These are phyloP conservation scores for Pipistrellus pipistrellus DNA, from an alignment of 2,797 vertebrate species.

Conservation along the genomic window DNA sequence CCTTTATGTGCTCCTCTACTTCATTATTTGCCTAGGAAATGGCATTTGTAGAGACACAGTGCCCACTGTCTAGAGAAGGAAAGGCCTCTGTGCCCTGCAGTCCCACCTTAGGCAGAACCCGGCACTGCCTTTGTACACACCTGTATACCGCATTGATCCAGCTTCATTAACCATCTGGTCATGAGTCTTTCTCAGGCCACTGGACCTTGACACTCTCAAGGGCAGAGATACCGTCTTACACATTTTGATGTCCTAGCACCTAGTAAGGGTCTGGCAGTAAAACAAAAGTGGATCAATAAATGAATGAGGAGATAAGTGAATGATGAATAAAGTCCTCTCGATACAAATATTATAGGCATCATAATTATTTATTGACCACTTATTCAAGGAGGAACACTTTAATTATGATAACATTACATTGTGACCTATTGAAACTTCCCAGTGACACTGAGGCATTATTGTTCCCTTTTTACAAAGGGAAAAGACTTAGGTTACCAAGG, in stretches of 20 bases:
- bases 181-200: neutral
- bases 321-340: neutral
- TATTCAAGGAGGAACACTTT: neutral
- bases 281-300: conserved; percentile 34
- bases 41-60: neutral
- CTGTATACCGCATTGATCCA: accelerated
- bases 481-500: neutral
- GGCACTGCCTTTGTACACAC: neutral
- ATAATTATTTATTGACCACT: neutral
- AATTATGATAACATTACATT: neutral
- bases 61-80: neutral
- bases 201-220: neutral
- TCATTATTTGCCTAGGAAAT: neutral
- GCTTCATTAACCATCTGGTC: neutral
- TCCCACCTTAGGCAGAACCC: neutral
- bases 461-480: neutral
- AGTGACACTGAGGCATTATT: neutral
- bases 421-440: neutral
- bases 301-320: neutral
- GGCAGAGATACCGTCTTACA: neutral
- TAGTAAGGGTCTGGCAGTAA: neutral
- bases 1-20: neutral
- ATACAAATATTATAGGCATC: neutral
- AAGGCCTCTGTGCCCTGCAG: neutral
- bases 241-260: neutral